These are phyloP conservation scores for Riptortus pedestris DNA, from an alignment of 1,140 invertebrate species.

Conservation along the genomic window DNA sequence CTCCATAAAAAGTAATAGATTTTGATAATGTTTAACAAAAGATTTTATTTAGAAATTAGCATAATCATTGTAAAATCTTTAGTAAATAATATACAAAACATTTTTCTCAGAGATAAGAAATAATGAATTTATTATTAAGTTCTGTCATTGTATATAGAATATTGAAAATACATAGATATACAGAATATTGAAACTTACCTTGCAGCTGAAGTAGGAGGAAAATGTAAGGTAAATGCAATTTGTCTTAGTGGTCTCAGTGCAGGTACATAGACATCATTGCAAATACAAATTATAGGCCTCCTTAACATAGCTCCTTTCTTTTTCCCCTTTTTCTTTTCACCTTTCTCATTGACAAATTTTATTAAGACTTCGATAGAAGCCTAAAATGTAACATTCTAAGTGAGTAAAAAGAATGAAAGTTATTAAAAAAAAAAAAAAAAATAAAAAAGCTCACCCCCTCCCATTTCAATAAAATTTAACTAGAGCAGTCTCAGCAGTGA, in stretches of 20 bases:
- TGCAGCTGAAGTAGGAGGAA: conserved; percentile 52
- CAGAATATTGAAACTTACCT: conserved; percentile 38
- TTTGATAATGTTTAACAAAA: too few relatives aligned
- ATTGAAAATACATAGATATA: too few relatives aligned
- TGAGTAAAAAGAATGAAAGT: conserved; percentile 14
- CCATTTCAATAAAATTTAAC: too few relatives aligned
- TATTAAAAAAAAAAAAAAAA: conserved; percentile 7
- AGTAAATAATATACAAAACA: too few relatives aligned
- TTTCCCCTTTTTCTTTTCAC: conserved; percentile 42
- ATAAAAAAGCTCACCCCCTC: not conserved
- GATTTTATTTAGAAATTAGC: too few relatives aligned
- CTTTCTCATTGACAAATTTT: conserved; percentile 59
- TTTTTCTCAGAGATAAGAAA: too few relatives aligned
- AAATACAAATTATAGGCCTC: conserved; percentile 90
- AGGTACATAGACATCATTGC: conserved; percentile 86
- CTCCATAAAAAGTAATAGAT: too few relatives aligned
- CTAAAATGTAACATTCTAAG: conserved; percentile 42
- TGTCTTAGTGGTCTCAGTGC: conserved; percentile 64
- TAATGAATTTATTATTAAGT: too few relatives aligned
- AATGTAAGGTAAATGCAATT: conserved; percentile 61
- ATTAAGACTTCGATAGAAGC: conserved; percentile 79
- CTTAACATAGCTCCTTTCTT: conserved; percentile 45
- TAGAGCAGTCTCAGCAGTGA: too few relatives aligned
- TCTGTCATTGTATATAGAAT: too few relatives aligned
- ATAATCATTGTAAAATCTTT: too few relatives aligned